Base-by-base conservation (phyloP, 23 tunicate species). In the Halocynthia roretzi region DNA sequence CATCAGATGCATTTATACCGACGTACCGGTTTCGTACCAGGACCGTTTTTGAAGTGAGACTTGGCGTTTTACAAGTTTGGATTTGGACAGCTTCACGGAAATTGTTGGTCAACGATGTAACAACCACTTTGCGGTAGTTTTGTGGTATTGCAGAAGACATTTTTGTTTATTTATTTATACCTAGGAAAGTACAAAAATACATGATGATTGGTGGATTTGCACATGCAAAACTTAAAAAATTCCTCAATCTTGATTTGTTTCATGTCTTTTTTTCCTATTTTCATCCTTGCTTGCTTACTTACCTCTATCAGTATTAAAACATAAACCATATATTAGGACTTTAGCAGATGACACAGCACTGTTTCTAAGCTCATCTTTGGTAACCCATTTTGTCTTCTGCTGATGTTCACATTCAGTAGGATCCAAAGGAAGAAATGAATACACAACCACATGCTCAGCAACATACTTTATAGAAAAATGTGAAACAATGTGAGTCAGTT, bases 1-100 rank as follows among this genome's bases (percentile, higher is more conserved):
- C 71, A 67, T 94, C 99, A 15, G 99, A 87, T 6, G 99, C 99
- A 61, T 94, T 87, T 68, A 94, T 84, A 7, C 99, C 99, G 18
- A 94, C 95, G 54, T 12, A 77, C 40, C 76, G 83, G 71, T 94
- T 88, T 60, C 76, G 75, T 31, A 94, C 87, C 61, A 94, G 76
- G 6, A 88, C 86, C 5, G 87, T 62, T 6, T 54, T 52, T 44
- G 82, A 79, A 19, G 61, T 19, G 2, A 81, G 79, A 51, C 77
- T 78, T 21, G 95, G 95, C 8, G 88, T 62, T 7, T 71, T 62
- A 51, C 69, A 51, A 20, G 82, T 75, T 62, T 84, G 85, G 44
- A 94, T 77, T 56, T 84, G 83, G 44, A 94, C 77, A 8, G 99
- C 95, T 67, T 94, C 84, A 7, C 95, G 83, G 67, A 94, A 94